Evolutionary conservation across 1,140 invertebrate species (phyloP).

Genomic region (Drosophila auraria): DNA sequence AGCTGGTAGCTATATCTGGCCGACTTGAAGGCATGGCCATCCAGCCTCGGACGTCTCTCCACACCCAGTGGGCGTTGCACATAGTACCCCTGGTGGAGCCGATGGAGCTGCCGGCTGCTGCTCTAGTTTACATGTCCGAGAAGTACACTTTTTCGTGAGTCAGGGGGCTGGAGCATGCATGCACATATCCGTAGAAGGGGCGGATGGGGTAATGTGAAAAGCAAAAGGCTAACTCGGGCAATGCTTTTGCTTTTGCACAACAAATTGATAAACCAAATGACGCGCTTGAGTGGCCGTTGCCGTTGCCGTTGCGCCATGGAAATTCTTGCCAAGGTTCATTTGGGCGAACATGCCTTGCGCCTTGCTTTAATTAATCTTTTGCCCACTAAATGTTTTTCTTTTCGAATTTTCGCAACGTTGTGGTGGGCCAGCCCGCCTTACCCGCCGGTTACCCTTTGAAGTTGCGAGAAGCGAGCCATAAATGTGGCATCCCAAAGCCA

Average conservation of each 20-base stretch:
- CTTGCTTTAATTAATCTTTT: slow-evolving; percentile 47
- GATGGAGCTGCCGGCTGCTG: slow-evolving; percentile 12
- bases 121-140: slow-evolving; percentile 40
- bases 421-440: neutral
- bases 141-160: slow-evolving; percentile 31
- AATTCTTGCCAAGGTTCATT: slow-evolving; percentile 53
- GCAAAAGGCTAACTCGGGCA: slow-evolving; percentile 1
- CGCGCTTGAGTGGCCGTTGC: slow-evolving; percentile 35
- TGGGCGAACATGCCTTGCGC: slow-evolving; percentile 32
- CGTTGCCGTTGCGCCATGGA: slow-evolving; percentile 38
- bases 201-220: slow-evolving; percentile 5
- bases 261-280: slow-evolving; percentile 54
- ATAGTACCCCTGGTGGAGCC: slow-evolving; percentile 4
- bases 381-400: slow-evolving; percentile 39
- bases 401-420: neutral
- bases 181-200: neutral
- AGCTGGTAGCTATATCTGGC: slow-evolving; percentile 46
- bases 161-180: slow-evolving; percentile 34
- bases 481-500: slow-evolving; percentile 28
- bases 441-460: slow-evolving; percentile 37
- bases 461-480: slow-evolving; percentile 31
- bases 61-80: slow-evolving; percentile 74
- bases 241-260: slow-evolving; percentile 38
- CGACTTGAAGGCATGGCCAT: slow-evolving; percentile 56
- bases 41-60: slow-evolving; percentile 50